Base-by-base conservation (phyloP, 53 echinoderm and acorn worm species). In the Hippasteria phrygiana region DNA sequence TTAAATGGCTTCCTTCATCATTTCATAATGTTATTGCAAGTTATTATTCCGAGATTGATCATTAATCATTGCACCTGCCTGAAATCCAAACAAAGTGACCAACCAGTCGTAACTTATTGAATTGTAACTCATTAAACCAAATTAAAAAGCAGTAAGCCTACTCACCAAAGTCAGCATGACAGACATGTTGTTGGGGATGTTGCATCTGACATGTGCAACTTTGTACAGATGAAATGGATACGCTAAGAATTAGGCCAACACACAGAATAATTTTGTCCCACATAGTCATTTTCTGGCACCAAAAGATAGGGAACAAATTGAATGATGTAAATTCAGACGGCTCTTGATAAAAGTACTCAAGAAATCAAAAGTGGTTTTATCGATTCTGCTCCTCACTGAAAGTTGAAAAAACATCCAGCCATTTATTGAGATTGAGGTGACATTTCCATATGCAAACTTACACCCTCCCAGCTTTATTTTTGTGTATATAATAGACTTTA, bases 131-230 rank as follows among this genome's bases (percentile, higher is more conserved):
- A 63, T 67, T 27, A 14, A 46, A 29, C 47, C 12, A 50, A 31
- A 75, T 50, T 0, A 54, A 26, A n/a, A 76, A 33, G 34, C 31
- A 43, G 18, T 75, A 47, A 75, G 4, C 17, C 50, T 46, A 89
- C 89, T 89, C 34, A 89, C 89, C 89, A 35, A 79, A 89, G 53
- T 79, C 69, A 20, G 89, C 89, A 12, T 72, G 55, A 31, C 89
- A 89, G 28, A 79, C 50, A 46, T 69, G 34, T 54, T 78, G 70
- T 31, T 89, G 89, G 1, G 89, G 89, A 22, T 89, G 89, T 37
- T 62, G 53, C 43, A 26, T 47, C 26, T 55, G 69, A 42, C 89
- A 89, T 1, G 71, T 70, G 36, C 85, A 85, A 51, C 65, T 35
- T 20, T 42, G 24, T 24, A 37, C 71, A 24, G 47, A 10, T 11